Percentiles rank a stretch among this genome's conserved stretches.
Conservation (phyloP, 2,888 invertebrate genomes). For the Cecidostiba fungosa region DNA sequence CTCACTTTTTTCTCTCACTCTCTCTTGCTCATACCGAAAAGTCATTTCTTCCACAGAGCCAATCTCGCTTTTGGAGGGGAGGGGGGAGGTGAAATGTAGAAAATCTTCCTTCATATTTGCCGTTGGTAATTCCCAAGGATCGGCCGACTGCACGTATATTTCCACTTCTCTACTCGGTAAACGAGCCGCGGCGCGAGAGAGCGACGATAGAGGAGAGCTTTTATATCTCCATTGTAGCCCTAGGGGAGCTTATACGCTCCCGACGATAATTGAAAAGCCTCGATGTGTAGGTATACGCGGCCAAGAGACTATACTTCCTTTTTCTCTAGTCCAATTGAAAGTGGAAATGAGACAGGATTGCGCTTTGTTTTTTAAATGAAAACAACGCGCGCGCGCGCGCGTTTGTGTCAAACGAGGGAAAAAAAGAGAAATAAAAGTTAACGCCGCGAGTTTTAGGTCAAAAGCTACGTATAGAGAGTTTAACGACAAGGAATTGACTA, state of each 20-base stretch:
- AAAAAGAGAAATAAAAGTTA: slow-evolving; percentile 23
- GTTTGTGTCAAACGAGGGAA: neutral
- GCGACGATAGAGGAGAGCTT: slow-evolving; percentile 43
- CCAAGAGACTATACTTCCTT: too few species aligned
- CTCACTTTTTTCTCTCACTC: slow-evolving; percentile 20
- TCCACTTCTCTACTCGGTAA: slow-evolving; percentile 17
- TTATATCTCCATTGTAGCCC: slow-evolving; percentile 39
- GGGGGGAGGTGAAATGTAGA: neutral
- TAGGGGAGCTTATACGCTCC: neutral
- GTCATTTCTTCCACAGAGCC: neutral
- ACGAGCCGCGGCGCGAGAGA: slow-evolving; percentile 1
- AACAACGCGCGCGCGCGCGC: neutral
- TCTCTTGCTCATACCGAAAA: neutral
- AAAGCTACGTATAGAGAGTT: neutral
- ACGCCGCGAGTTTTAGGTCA: neutral
- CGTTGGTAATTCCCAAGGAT: slow-evolving; percentile 46
- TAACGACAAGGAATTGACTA: neutral
- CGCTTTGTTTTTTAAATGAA: neutral
- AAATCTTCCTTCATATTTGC: slow-evolving; percentile 43
- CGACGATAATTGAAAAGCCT: slow-evolving; percentile 53
- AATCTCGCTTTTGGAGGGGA: neutral
- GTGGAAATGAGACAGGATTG: slow-evolving; percentile 40
- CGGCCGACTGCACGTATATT: slow-evolving; percentile 47
- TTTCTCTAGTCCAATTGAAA: slow-evolving; percentile 38
- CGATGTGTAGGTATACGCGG: slow-evolving; percentile 29